Evolutionary conservation across 2,888 invertebrate genomes (phyloP), one percentile per base, ranked within the genome.

Genomic region (Masnerella sp.): DNA sequence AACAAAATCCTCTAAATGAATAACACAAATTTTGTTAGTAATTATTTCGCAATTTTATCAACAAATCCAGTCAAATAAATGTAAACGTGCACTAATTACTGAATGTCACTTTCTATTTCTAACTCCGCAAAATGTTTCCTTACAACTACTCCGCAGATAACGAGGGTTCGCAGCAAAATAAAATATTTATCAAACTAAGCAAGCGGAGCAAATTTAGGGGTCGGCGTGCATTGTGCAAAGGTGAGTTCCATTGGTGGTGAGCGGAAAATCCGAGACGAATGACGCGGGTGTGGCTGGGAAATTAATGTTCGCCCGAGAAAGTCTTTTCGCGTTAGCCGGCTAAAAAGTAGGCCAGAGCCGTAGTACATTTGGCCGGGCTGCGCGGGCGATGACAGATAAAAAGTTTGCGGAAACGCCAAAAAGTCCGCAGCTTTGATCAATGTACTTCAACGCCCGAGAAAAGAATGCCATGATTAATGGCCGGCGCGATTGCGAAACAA

Each of bases 281-380:
- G 69, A 62, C 15, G 47, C 61, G 67, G 67, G 68, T 45, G 71
- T 68, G 59, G 70, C 32, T 22, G 59, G 71, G 34, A 68, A 72
- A 68, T 71, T 65, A 71, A 75, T 75, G 75, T 71, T 75, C 47
- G 49, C 62, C 42, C 64, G 68, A 61, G 70, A 75, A 71, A 75
- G 75, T 75, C 75, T 75, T 75, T 75, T 58, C 74, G 51, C 74
- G 74, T 65, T 74, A 52, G 52, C 28, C 34, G 43, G 45, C 52
- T 42, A 56, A 71, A 71, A 75, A 75, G 75, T 75, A 67, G 75
- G 75, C 75, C 71, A 75, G 51, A 54, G 20, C 22, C 49, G 67
- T 14, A 40, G 54, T 58, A 42, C 75, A 58, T 68, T 68, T 58
- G 68, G 67, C 61, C 47, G 51, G 32, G 47, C 54, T 32, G 42